These are phyloP conservation scores for Falcunculus frontatus DNA, from an alignment of 2,113 vertebrate genomes.

Conservation along the genomic window DNA sequence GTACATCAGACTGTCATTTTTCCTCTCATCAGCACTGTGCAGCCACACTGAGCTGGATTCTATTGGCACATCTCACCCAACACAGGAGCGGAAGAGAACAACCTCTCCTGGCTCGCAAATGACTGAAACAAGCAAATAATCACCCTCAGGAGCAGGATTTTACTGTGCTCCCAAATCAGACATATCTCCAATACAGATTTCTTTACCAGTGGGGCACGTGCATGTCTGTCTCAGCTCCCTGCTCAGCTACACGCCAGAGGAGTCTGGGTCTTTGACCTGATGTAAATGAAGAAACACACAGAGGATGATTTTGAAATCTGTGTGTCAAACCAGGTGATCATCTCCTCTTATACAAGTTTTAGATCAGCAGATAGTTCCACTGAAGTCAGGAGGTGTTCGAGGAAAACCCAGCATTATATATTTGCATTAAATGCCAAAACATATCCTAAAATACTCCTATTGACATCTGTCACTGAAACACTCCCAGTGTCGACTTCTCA, in stretches of 20 bases:
- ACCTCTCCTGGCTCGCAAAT: background rate
- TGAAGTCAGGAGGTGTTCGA: background rate
- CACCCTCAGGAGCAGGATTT: background rate
- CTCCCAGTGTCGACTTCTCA: background rate
- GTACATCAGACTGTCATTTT: background rate
- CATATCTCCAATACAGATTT: background rate
- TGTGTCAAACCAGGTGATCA: background rate
- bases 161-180: background rate
- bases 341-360: background rate
- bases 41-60: background rate
- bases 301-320: background rate
- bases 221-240: background rate
- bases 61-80: background rate
- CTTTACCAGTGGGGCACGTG: background rate
- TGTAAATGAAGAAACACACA: background rate
- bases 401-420: background rate
- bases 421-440: background rate
- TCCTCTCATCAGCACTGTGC: background rate
- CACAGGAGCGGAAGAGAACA: background rate
- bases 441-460: background rate
- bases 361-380: conserved; percentile 8
- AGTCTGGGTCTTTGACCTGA: background rate
- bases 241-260: background rate
- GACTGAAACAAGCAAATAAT: background rate
- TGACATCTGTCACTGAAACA: background rate